Conservation (phyloP, 2,888 invertebrate genomes). For the Agrotis clavis region DNA sequence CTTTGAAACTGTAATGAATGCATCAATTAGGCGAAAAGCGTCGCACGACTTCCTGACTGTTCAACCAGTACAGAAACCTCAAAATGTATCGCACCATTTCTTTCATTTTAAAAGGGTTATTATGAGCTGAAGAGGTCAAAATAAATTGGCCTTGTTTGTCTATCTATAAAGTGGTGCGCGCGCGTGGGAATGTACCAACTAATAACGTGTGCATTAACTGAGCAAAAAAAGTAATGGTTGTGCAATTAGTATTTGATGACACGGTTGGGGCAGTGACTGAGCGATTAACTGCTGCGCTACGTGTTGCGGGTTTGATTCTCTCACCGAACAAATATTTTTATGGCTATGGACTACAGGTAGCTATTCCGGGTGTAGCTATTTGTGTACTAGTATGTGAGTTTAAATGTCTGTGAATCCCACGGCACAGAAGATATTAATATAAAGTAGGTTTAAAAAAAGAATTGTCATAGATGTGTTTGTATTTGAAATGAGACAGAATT, state of each 20-base stretch:
- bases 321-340: too few relatives aligned
- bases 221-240: slow-evolving; percentile 34
- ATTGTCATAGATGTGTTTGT: too few relatives aligned
- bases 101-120: slow-evolving; percentile 55
- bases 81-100: slow-evolving; percentile 59
- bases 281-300: too few relatives aligned
- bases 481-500: slow-evolving; percentile 13
- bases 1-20: slow-evolving; percentile 65
- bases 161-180: slow-evolving; percentile 62
- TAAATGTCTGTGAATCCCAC: too few relatives aligned
- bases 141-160: slow-evolving; percentile 62
- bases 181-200: slow-evolving; percentile 68
- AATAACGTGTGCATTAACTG: slow-evolving; percentile 64
- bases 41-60: slow-evolving; percentile 68
- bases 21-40: slow-evolving; percentile 67
- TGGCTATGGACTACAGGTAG: too few relatives aligned
- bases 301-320: too few relatives aligned
- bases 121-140: slow-evolving; percentile 60
- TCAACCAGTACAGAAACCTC: slow-evolving; percentile 63
- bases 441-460: too few relatives aligned
- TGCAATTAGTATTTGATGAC: slow-evolving; percentile 26
- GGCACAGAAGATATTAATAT: too few relatives aligned
- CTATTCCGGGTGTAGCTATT: too few relatives aligned
- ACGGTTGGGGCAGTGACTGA: too few relatives aligned
- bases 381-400: too few relatives aligned